Percentiles rank a stretch among this genome's conserved stretches.
Conservation (phyloP, 2,797 vertebrate genomes). For the Eupleurogrammus muticus region DNA sequence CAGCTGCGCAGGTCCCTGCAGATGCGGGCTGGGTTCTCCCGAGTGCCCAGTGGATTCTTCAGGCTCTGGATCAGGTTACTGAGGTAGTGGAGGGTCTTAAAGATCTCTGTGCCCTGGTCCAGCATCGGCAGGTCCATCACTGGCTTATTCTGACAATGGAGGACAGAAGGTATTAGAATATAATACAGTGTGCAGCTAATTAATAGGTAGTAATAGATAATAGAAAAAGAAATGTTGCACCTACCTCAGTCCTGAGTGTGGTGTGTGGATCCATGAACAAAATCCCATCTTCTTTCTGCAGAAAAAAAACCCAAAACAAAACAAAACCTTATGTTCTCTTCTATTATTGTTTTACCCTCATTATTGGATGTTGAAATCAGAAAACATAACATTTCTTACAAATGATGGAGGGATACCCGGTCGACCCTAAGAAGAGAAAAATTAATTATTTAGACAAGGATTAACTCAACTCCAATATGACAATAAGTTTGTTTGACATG, state of each 20-base stretch:
- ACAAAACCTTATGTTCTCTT: slow-evolving; percentile 1
- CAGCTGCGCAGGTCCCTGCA: slow-evolving; percentile 98
- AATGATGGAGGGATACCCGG: slow-evolving; percentile 83
- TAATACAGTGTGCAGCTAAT: neutral
- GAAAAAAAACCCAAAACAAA: slow-evolving; percentile 26
- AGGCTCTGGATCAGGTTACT: slow-evolving; percentile 98
- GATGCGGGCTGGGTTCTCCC: slow-evolving; percentile 94
- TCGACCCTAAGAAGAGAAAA: slow-evolving; percentile 83
- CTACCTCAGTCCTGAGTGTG: slow-evolving; percentile 88
- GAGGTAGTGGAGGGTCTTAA: slow-evolving; percentile 99
- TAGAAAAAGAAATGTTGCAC: slow-evolving; percentile 11
- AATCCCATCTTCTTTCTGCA: slow-evolving; percentile 88
- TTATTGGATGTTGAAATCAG: slow-evolving; percentile 22
- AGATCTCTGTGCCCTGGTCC: slow-evolving; percentile 95
- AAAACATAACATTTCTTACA: slow-evolving; percentile 85
- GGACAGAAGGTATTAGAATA: neutral
- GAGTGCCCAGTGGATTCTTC: slow-evolving; percentile 96
- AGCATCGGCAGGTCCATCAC: slow-evolving; percentile 89
- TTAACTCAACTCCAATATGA: slow-evolving; percentile 7
- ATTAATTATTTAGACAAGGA: slow-evolving; percentile 28
- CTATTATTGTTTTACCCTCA: neutral
- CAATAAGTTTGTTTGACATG: neutral
- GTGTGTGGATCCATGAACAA: slow-evolving; percentile 81
- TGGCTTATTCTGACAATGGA: slow-evolving; percentile 82
- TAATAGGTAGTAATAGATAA: neutral